Evolutionary conservation across 1,140 invertebrate species (phyloP).

Genomic region (Drosophila sucinea): DNA sequence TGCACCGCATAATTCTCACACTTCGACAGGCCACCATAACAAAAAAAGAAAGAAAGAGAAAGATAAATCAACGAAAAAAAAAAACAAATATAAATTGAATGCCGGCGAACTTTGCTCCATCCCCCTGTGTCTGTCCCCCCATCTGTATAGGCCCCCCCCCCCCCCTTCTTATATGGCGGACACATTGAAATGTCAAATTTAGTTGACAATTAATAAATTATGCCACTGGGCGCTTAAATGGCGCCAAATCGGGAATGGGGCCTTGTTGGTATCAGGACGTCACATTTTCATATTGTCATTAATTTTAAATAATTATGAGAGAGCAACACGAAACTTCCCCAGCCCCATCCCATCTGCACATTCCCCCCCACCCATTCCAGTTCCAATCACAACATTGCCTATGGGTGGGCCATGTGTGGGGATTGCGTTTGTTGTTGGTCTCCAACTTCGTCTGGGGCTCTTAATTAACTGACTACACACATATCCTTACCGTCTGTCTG

Average conservation of each 20-base stretch:
- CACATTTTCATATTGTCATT: conserved; percentile 77
- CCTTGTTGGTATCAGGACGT: conserved; percentile 45
- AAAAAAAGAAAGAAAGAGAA: conserved; percentile 48
- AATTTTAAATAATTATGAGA: conserved; percentile 79
- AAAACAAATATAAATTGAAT: conserved; percentile 74
- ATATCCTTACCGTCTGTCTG: conserved; percentile 50
- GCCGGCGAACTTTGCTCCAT: conserved; percentile 31
- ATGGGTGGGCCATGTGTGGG: conserved; percentile 65
- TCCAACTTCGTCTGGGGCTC: conserved; percentile 8
- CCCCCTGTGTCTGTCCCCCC: conserved; percentile 11
- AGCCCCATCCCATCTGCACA: neutral
- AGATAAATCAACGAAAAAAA: neutral
- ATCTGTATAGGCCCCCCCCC: neutral
- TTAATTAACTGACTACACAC: conserved; percentile 72
- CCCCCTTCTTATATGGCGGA: conserved; percentile 25
- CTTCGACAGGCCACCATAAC: conserved; percentile 62
- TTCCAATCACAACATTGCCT: conserved; percentile 67
- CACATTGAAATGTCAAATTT: conserved; percentile 82
- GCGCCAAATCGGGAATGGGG: conserved; percentile 56
- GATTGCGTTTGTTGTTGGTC: neutral
- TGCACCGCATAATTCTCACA: conserved; percentile 75
- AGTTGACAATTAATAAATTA: conserved; percentile 82
- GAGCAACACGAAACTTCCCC: conserved; percentile 24
- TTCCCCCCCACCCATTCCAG: neutral
- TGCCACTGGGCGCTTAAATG: conserved; percentile 71